phyloP scores from a whole-genome alignment of 53 echinoderm and acorn worm genomes.

The Stichopus horrens region DNA sequence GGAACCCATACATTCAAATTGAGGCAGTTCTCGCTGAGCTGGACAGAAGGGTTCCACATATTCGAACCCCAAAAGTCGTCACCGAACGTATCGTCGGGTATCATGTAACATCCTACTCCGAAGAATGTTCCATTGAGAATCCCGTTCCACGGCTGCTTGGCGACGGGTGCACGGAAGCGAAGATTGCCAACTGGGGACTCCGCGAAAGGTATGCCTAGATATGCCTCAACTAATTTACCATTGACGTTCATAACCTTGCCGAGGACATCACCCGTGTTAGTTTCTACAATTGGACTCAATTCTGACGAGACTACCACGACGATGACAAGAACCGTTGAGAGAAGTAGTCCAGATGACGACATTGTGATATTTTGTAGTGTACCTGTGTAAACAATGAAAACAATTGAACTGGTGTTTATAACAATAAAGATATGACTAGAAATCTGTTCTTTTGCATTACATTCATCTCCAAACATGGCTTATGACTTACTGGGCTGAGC shows the following conservation, averaged over 20 bases:
- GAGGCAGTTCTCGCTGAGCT: conserved; percentile 77
- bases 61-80: conserved; percentile 67
- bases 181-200: conserved; percentile 53
- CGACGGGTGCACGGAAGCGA: conserved; percentile 53
- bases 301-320: neutral
- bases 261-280: conserved; percentile 59
- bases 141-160: conserved; percentile 55
- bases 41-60: conserved; percentile 86
- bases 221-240: conserved; percentile 71
- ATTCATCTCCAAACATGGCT: too few species aligned
- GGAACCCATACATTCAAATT: conserved; percentile 93
- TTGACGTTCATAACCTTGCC: conserved; percentile 65
- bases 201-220: conserved; percentile 77
- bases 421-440: too few species aligned
- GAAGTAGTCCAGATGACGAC: neutral
- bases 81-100: conserved; percentile 62
- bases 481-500: too few species aligned
- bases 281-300: conserved; percentile 44
- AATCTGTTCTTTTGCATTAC: too few species aligned
- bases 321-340: neutral
- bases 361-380: conserved; percentile 9
- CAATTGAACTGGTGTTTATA: too few species aligned
- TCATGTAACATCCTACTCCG: conserved; percentile 70
- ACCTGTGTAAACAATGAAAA: neutral
- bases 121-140: conserved; percentile 68